Evolutionary conservation across 2,888 invertebrate genomes (phyloP).

Genomic region (Copidosoma aretas): DNA sequence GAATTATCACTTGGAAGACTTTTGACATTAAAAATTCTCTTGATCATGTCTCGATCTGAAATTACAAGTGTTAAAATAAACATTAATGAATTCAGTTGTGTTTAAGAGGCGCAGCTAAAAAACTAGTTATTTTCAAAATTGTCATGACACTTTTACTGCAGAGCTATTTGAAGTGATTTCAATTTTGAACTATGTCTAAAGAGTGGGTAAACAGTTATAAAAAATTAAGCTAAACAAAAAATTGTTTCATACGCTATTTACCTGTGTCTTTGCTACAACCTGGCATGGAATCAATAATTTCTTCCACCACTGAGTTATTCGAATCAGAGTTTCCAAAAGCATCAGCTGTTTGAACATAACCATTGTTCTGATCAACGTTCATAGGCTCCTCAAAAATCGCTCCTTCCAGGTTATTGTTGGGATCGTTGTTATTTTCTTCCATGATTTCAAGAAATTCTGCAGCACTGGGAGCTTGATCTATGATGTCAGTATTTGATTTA

Average conservation of each 20-base stretch:
- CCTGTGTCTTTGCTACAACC: constrained; percentile 34
- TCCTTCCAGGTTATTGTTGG: constrained; percentile 50
- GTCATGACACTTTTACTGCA: no score
- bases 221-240: no score
- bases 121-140: no score
- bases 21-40: neutral
- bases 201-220: no score
- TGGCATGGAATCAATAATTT: constrained; percentile 16
- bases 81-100: neutral
- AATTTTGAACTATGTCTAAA: no score
- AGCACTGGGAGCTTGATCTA: no score
- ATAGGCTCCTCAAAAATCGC: constrained; percentile 24
- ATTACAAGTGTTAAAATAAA: neutral
- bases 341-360: neutral
- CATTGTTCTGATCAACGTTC: neutral
- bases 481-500: neutral
- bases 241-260: no score
- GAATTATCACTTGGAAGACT: neutral
- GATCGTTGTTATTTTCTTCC: constrained; percentile 54
- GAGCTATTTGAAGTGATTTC: no score
- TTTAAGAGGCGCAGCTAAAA: no score
- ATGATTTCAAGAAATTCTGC: constrained; percentile 40
- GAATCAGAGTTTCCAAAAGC: neutral
- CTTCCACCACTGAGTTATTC: constrained; percentile 5
- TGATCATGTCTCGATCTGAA: neutral